Evolutionary conservation across 2,113 vertebrate species (phyloP), one percentile per base, ranked within the genome.

Genomic region (Atlantisia rogersi): DNA sequence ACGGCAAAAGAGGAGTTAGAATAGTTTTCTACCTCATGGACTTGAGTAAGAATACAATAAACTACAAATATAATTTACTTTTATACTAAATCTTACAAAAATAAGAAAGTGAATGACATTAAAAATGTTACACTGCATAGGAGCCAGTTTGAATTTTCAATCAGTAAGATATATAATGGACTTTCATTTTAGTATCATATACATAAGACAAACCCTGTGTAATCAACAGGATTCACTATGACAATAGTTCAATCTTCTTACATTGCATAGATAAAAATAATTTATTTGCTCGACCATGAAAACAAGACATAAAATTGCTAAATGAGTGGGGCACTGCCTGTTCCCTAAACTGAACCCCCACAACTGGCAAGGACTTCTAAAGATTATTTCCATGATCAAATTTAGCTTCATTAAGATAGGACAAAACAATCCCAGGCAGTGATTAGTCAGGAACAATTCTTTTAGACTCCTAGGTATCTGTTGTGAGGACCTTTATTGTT

Each of bases 261-360:
- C 28, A 59, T 69, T 2, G 1, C 13, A 86, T 69, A 56, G 48
- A 73, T 80, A 6, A 73, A 76, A 83, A 80, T 50, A 69, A 44
- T 71, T 65, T 0, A 73, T 59, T 81, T 42, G 62, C 5, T 53
- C 4, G 11, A 56, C 10, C 13, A 32, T 42, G 19, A 91, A 93
- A 39, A 56, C 26, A 65, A 91, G 35, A 56, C 26, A 65, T 42
- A 73, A 89, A 55, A n/a, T 65, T 81, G 7, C 10, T 56, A 48
- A 74, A 80, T 69, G 28, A 31, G 5, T 73, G 3, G 1, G 24
- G 6, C 0, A 0, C 46, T 86, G 2, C 69, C 32, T 19, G 15
- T 56, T 93, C 11, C 39, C 14, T 60, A 44, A 26, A 2, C 11
- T 3, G 2, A 14, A 3, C 5, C 5, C 6, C 11, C 0, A 0